phyloP scores from a whole-genome alignment of 2,797 vertebrate genomes.

The Pachyuromys duprasi region DNA sequence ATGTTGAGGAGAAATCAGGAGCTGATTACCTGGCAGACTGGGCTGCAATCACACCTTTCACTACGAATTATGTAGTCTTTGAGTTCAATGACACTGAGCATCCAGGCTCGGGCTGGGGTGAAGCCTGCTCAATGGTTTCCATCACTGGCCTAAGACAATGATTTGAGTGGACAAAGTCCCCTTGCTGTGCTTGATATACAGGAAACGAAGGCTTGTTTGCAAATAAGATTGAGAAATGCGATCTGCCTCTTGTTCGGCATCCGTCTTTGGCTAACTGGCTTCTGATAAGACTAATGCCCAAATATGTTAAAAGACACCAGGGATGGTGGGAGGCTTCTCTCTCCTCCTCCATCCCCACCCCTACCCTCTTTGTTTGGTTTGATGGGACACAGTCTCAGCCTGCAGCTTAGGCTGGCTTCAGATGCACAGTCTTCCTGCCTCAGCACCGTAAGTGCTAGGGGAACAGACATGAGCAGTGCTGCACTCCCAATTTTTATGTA shows the following conservation, averaged over 20 bases:
- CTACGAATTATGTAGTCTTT: slow-evolving; percentile 85
- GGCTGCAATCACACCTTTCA: slow-evolving; percentile 89
- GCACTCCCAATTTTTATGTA: neutral
- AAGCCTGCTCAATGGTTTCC: slow-evolving; percentile 80
- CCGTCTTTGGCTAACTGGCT: slow-evolving; percentile 55
- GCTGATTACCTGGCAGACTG: slow-evolving; percentile 86
- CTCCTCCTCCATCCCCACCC: neutral
- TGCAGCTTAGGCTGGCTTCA: neutral
- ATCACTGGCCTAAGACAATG: slow-evolving; percentile 81
- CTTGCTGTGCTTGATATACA: slow-evolving; percentile 70
- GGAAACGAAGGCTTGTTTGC: slow-evolving; percentile 84
- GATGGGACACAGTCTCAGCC: neutral
- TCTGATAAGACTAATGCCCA: neutral
- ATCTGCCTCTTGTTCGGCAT: slow-evolving; percentile 71
- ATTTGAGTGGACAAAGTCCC: slow-evolving; percentile 86
- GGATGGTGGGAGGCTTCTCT: neutral
- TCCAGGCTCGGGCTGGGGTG: slow-evolving; percentile 71
- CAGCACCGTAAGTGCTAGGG: neutral
- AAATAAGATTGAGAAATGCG: slow-evolving; percentile 80
- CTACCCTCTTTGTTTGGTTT: neutral
- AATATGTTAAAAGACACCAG: neutral
- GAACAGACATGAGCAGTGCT: neutral
- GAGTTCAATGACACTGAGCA: slow-evolving; percentile 83
- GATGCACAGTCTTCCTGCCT: neutral
- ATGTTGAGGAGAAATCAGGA: slow-evolving; percentile 85